phyloP scores from a whole-genome alignment of 1,140 invertebrate genomes.

The Cardiocondyla obscurior region DNA sequence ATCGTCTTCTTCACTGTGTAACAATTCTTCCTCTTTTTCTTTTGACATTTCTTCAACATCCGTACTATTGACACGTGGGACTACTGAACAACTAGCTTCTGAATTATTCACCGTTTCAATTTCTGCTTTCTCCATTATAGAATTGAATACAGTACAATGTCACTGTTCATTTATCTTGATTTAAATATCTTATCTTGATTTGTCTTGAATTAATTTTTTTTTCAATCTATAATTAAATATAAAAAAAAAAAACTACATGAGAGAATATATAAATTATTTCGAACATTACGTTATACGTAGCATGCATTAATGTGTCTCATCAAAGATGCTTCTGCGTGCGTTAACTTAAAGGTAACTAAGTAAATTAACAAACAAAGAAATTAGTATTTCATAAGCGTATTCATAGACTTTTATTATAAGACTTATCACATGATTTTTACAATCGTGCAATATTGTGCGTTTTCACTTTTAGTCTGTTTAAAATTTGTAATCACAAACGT shows the following conservation, averaged over 20 bases:
- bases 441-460: neutral
- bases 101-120: slow-evolving; percentile 69
- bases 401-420: slow-evolving; percentile 30
- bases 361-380: slow-evolving; percentile 8
- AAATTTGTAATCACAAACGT: neutral
- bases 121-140: slow-evolving; percentile 76
- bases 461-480: neutral
- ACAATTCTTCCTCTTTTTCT: slow-evolving; percentile 74
- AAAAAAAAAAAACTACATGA: neutral
- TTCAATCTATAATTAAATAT: slow-evolving; percentile 69
- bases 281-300: neutral
- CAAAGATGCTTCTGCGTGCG: neutral
- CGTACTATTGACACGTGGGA: slow-evolving; percentile 58
- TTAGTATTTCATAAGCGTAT: neutral
- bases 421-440: slow-evolving; percentile 15
- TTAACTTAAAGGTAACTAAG: neutral
- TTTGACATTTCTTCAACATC: slow-evolving; percentile 70
- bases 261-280: too few relatives aligned
- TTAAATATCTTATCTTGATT: too few relatives aligned
- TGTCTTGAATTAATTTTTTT: slow-evolving; percentile 61
- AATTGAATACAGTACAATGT: slow-evolving; percentile 55
- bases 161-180: slow-evolving; percentile 62
- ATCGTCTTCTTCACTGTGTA: slow-evolving; percentile 76
- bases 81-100: slow-evolving; percentile 67
- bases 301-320: neutral